Base-by-base conservation (phyloP, 2,888 invertebrate species). In the Clivina fossor region DNA sequence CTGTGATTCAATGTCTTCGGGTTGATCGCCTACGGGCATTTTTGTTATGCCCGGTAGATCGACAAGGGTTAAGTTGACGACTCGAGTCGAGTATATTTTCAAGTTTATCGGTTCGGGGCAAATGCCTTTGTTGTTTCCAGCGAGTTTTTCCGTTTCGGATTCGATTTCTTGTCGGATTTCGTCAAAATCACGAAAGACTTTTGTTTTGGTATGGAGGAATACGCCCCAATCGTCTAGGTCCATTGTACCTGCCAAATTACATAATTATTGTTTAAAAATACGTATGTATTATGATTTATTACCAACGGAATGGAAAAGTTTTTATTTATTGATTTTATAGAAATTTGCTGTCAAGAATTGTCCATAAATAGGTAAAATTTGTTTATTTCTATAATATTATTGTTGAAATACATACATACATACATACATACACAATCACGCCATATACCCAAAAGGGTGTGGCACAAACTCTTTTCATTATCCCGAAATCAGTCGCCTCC, bases 11-110 rank as follows among this genome's bases (percentile, higher is more conserved):
- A 99, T 99, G 73, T 99, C 97, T 66, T 90, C 89, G 0, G 99
- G 99, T 71, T 99, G 99, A 74, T 99, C 99, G 43, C 98, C 99
- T 50, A 99, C 94, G 11, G 99, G 96, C 28, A 99, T 82, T 80
- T 98, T 98, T 35, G 98, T 99, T 59, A 99, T 90, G 58, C 99
- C 99, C 49, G 99, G 99, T 40, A 99, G 78, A 79, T 99, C 99
- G 41, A 99, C 95, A 40, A 99, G 78, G 0, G 99, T 97, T 48
- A 93, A 78, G 74, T 95, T 98, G 47, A 99, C 93, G 26, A 99
- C 98, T 63, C 83, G 84, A n/a, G 88, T 85, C 0, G 99, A 99
- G 74, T 79, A 99, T 68, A 99, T 95, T 76, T 97, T 99, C 58
- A 99, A 80, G 71, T 88, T 93, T 65, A 99, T 99, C 0, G 98